Conservation (phyloP, 2,888 invertebrate genomes). For the Machimus atricapillus region DNA sequence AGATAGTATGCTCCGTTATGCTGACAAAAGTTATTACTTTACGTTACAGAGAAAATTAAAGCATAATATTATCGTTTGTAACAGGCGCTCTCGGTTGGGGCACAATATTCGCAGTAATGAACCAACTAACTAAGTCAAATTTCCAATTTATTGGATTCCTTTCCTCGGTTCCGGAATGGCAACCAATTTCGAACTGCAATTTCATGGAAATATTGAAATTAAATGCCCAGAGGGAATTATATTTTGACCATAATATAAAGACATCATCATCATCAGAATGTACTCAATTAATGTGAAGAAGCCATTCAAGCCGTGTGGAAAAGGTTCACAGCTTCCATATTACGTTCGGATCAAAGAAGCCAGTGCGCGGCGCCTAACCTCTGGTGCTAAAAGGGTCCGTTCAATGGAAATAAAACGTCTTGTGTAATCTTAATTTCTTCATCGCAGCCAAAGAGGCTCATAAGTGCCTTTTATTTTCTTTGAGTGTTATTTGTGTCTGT, state of each 20-base stretch:
- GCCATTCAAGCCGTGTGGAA: background rate
- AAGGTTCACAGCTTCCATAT: background rate
- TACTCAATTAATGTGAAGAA: background rate
- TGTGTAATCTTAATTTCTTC: constrained; percentile 18
- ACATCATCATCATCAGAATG: background rate
- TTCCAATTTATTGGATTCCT: background rate
- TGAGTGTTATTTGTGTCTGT: background rate
- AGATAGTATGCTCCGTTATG: background rate
- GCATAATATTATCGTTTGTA: background rate
- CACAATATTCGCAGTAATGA: background rate
- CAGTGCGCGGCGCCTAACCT: background rate
- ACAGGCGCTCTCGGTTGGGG: background rate
- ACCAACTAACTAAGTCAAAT: background rate
- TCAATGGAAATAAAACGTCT: background rate
- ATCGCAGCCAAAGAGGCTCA: background rate
- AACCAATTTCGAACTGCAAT: background rate
- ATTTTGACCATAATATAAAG: background rate
- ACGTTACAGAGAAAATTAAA: background rate
- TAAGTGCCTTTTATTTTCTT: constrained; percentile 17
- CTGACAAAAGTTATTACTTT: background rate
- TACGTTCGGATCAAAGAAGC: background rate
- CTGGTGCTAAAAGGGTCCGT: background rate
- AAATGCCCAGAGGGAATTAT: background rate
- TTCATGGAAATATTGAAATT: background rate
- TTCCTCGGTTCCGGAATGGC: background rate